Conservation (phyloP, 2,888 invertebrate species). For the Nomada flava region DNA sequence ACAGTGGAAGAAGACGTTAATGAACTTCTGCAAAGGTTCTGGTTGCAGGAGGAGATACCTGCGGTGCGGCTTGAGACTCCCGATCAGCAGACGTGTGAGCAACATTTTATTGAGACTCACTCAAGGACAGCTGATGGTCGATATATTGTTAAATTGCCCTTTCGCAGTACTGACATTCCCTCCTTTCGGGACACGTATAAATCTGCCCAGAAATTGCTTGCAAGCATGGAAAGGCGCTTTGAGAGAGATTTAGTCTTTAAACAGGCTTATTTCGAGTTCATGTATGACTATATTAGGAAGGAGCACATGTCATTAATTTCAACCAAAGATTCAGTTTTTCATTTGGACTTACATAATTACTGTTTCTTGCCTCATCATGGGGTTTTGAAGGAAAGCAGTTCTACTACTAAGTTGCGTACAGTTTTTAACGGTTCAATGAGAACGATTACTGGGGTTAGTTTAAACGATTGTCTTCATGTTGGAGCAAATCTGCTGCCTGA, state of each 20-base stretch:
- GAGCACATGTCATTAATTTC: neutral
- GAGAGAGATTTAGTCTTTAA: neutral
- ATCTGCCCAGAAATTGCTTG: no score
- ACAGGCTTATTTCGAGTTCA: neutral
- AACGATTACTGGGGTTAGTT: neutral
- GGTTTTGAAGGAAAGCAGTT: neutral
- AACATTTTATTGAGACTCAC: neutral
- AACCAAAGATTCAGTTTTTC: no score
- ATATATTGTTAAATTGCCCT: constrained; percentile 2
- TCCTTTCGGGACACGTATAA: no score
- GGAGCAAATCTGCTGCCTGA: constrained; percentile 2
- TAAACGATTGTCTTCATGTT: constrained; percentile 1
- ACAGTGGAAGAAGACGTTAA: neutral
- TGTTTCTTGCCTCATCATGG: constrained; percentile 16
- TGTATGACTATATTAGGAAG: neutral
- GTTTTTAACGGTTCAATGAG: constrained; percentile 5
- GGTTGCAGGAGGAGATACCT: constrained; percentile 6
- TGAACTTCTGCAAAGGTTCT: neutral
- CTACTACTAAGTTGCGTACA: neutral
- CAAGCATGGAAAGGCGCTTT: neutral
- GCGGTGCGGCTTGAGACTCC: neutral
- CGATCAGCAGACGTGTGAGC: constrained; percentile 1
- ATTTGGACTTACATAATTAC: neutral
- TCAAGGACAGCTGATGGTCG: neutral
- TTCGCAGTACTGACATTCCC: neutral